Evolutionary conservation across 2,888 invertebrate species (phyloP), one percentile per base, ranked within the genome.

Genomic region (Rhagophthalmus giganteus): DNA sequence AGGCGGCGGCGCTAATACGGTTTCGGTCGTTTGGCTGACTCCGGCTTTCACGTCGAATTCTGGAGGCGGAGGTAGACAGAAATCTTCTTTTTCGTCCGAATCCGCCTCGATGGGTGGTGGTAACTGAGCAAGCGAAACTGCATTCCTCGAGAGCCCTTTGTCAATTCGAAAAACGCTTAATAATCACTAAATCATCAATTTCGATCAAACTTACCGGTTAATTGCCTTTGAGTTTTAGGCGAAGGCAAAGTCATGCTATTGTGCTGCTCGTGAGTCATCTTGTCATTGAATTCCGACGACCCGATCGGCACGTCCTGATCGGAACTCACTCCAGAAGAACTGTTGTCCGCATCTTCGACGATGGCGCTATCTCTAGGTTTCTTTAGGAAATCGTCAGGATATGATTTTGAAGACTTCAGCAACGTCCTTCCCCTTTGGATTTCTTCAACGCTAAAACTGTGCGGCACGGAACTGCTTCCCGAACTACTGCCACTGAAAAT

Each of bases 361-460:
- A 77, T 65, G 26, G 66, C 72, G 37, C 66, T 66, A 59, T 78
- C 77, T 51, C 70, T 65, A 26, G 72, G 72, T 63, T 80, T 78
- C 56, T 76, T 80, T 37, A 83, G 73, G 61, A 92, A 84, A 68
- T 90, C 89, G 75, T 90, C 90, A 25, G 92, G 92, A 73, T 88
- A 91, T 7, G 91, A 91, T 71, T 89, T 89, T 4, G 91, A 91
- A 46, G 89, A 88, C 72, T 90, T 91, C 50, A 94, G 78, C 65
- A 89, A 85, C 15, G 88, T 88, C 59, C 90, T 81, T 57, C 90
- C 89, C 73, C 90, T 90, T 71, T 91, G 90, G 44, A 92, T 91
- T 75, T 92, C 92, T 72, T 92, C 91, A 49, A 90, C 91, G 40
- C 89, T 90, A 75, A 91, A 86, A 55, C 90, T 90, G 70, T 90